Evolutionary conservation across 2,888 invertebrate genomes (phyloP).

Genomic region (Pedicia rivosa): DNA sequence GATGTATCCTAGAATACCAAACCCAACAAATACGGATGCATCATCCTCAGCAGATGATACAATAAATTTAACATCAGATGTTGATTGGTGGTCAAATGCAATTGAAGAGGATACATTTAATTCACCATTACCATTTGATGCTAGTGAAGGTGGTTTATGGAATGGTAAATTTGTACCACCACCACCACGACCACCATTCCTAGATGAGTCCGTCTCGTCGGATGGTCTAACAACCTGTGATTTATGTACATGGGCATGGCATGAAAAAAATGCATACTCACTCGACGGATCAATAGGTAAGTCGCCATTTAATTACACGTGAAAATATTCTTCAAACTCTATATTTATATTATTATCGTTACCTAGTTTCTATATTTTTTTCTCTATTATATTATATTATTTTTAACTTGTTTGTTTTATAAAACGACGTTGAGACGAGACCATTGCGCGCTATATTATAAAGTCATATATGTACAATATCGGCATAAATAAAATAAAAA

Average conservation of each 20-base stretch:
- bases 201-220: constrained; percentile 43
- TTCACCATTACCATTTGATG: constrained; percentile 31
- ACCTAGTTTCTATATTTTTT: constrained; percentile 5
- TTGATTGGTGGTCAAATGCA: constrained; percentile 31
- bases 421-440: no score
- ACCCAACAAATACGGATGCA: constrained; percentile 1
- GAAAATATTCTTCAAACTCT: no score
- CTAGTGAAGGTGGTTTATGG: constrained; percentile 30
- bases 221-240: constrained; percentile 59
- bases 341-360: constrained; percentile 5
- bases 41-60: constrained; percentile 12
- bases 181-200: constrained; percentile 47
- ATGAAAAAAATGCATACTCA: constrained; percentile 38
- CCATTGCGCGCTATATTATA: no score
- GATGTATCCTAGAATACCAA: constrained; percentile 4
- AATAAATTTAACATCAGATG: constrained; percentile 14
- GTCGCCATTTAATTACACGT: no score
- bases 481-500: no score
- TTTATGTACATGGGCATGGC: constrained; percentile 57
- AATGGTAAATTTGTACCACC: constrained; percentile 44
- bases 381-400: no score
- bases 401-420: no score
- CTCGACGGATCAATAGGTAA: constrained; percentile 43
- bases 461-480: no score
- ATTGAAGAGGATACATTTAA: constrained; percentile 30